Percentiles rank a stretch among this genome's conserved stretches.
phyloP scores from a whole-genome alignment of 2,888 invertebrate species.

The Cyrtodaria siliqua region DNA sequence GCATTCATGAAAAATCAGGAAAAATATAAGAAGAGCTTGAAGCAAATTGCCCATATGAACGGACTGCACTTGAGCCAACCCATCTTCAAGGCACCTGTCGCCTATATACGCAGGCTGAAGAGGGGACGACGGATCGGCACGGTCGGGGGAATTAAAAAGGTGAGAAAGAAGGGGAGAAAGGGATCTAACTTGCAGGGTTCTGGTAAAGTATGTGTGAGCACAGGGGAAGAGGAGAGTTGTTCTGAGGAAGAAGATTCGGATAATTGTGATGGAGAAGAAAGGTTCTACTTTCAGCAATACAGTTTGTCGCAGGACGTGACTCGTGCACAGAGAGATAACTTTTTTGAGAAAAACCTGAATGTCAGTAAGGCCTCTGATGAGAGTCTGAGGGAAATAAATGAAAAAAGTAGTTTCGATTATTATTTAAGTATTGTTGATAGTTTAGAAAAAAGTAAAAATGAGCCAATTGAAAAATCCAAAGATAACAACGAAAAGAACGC shows the following conservation, averaged over 20 bases:
- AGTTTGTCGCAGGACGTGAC: slow-evolving; percentile 2
- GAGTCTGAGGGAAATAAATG: slow-evolving; percentile 15
- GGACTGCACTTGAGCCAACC: slow-evolving; percentile 74
- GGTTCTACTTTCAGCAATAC: slow-evolving; percentile 42
- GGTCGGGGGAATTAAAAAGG: slow-evolving; percentile 64
- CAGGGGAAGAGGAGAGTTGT: slow-evolving; percentile 47
- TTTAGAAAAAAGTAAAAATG: neutral
- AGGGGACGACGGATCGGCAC: slow-evolving; percentile 70
- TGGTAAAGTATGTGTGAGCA: slow-evolving; percentile 43
- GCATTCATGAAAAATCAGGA: slow-evolving; percentile 82
- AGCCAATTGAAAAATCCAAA: neutral
- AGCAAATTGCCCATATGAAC: slow-evolving; percentile 78
- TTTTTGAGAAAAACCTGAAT: slow-evolving; percentile 17
- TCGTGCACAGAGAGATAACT: neutral
- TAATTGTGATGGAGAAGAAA: slow-evolving; percentile 33
- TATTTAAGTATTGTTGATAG: slow-evolving; percentile 23
- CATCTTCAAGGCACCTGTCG: slow-evolving; percentile 64
- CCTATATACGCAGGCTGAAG: slow-evolving; percentile 70
- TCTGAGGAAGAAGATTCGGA: slow-evolving; percentile 43
- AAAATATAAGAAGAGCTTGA: slow-evolving; percentile 76
- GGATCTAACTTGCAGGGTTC: slow-evolving; percentile 39
- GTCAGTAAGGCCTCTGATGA: neutral
- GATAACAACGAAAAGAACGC: neutral
- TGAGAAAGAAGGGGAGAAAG: slow-evolving; percentile 63
- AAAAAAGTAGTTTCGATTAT: slow-evolving; percentile 25